phyloP scores from a whole-genome alignment of 2,113 vertebrate species.

The Neolamprologus longior region DNA sequence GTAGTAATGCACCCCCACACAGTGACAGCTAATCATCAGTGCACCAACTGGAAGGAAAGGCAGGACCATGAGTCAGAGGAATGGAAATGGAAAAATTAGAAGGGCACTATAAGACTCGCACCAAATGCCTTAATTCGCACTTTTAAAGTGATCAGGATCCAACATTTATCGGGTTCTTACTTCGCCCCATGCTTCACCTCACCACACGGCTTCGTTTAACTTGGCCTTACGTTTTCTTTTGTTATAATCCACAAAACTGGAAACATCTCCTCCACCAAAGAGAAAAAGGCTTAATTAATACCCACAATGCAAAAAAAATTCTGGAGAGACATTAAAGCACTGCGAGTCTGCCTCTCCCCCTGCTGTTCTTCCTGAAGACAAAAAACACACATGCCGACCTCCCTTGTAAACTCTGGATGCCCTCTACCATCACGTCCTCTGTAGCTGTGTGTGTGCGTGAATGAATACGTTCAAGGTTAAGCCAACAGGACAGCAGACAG shows the following conservation, averaged over 20 bases:
- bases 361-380: not conserved
- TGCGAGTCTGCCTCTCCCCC: not conserved
- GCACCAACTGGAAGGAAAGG: not conserved
- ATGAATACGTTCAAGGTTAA: constrained; percentile 31
- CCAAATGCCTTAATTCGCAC: not conserved
- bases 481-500: not conserved
- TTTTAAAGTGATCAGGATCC: not conserved
- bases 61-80: not conserved
- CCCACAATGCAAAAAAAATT: not conserved
- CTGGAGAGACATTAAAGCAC: not conserved
- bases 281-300: not conserved
- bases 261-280: not conserved
- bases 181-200: not conserved
- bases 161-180: not conserved
- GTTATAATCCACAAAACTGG: not conserved
- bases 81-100: not conserved
- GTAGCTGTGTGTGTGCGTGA: not conserved
- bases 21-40: not conserved
- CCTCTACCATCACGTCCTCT: constrained; percentile 14
- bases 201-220: not conserved
- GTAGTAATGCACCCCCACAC: not conserved
- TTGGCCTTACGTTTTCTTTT: not conserved
- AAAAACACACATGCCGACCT: not conserved
- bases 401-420: not conserved
- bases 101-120: not conserved